These are phyloP conservation scores for Holacanthella duospinosa DNA, from an alignment of 2,888 invertebrate species.

Conservation along the genomic window DNA sequence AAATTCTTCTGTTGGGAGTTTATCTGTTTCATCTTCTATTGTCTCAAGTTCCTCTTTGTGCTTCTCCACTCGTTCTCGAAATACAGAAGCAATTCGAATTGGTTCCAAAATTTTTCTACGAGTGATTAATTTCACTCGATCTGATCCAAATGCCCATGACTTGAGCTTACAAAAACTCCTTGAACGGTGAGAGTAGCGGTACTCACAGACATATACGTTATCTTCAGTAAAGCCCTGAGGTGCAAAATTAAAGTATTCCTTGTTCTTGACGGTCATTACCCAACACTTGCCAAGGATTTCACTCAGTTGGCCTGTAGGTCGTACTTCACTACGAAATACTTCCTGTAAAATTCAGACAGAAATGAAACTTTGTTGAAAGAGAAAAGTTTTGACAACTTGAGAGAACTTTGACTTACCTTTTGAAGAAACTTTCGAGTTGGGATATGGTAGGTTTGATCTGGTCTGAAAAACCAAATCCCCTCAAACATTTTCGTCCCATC, in stretches of 20 bases:
- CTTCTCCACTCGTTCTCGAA: constrained; percentile 78
- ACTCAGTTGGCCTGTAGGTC: constrained; percentile 70
- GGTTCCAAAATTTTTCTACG: constrained; percentile 69
- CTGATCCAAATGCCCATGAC: constrained; percentile 50
- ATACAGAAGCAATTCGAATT: constrained; percentile 81
- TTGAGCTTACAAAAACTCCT: constrained; percentile 91
- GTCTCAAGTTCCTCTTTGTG: constrained; percentile 81
- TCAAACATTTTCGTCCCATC: constrained; percentile 77
- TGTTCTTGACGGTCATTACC: constrained; percentile 69
- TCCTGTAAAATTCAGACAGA: constrained; percentile 47
- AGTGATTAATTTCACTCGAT: constrained; percentile 55
- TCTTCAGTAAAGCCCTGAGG: constrained; percentile 81
- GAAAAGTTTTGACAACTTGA: background rate
- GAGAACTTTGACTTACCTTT: constrained; percentile 44
- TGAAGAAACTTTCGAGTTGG: constrained; percentile 90
- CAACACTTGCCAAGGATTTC: constrained; percentile 80
- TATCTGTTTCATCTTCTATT: constrained; percentile 60
- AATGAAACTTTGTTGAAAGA: constrained; percentile 2
- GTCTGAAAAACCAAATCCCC: constrained; percentile 82
- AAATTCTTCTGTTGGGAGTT: constrained; percentile 70
- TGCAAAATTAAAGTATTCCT: constrained; percentile 80
- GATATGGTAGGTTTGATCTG: constrained; percentile 91
- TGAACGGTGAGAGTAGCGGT: constrained; percentile 74
- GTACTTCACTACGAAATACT: constrained; percentile 87
- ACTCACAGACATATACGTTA: constrained; percentile 95